phyloP scores from a whole-genome alignment of 2,113 vertebrate genomes.

The Australoheros scitulus region DNA sequence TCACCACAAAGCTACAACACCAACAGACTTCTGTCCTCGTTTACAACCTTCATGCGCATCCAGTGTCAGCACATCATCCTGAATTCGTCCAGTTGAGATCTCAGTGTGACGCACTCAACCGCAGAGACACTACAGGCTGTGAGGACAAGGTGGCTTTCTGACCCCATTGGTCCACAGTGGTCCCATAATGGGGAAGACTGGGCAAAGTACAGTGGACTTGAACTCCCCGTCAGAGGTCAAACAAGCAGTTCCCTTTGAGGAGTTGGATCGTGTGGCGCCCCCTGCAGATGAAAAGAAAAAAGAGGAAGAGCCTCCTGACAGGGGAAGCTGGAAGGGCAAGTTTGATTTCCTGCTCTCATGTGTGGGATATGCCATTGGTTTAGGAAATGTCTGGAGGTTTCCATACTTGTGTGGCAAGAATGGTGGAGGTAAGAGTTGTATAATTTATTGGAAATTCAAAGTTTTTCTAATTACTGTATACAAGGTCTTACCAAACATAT shows the following conservation, averaged over 20 bases:
- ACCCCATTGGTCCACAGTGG: slow-evolving; percentile 36
- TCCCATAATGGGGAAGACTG: slow-evolving; percentile 84
- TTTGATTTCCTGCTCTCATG: slow-evolving; percentile 93
- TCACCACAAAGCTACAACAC: not conserved
- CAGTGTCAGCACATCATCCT: not conserved
- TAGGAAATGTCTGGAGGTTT: slow-evolving; percentile 93
- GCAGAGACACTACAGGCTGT: not conserved
- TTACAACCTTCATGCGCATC: slow-evolving; percentile 21
- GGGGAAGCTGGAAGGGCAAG: slow-evolving; percentile 90
- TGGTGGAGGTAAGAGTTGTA: slow-evolving; percentile 83
- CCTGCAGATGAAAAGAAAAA: slow-evolving; percentile 53
- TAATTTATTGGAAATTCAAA: not conserved
- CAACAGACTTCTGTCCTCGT: not conserved
- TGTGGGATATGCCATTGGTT: slow-evolving; percentile 89
- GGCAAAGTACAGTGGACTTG: slow-evolving; percentile 81
- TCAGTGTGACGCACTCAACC: not conserved
- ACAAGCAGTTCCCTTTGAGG: slow-evolving; percentile 82
- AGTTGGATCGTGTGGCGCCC: slow-evolving; percentile 37
- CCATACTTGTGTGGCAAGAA: slow-evolving; percentile 94
- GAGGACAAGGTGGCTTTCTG: slow-evolving; percentile 23
- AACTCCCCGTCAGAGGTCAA: slow-evolving; percentile 83
- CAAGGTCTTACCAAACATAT: not conserved
- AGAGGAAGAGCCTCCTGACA: slow-evolving; percentile 77
- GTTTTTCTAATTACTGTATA: not conserved
- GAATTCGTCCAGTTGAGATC: slow-evolving; percentile 10